These are phyloP conservation scores for Amblyteles armatorius DNA, from an alignment of 2,888 invertebrate species.

Conservation along the genomic window DNA sequence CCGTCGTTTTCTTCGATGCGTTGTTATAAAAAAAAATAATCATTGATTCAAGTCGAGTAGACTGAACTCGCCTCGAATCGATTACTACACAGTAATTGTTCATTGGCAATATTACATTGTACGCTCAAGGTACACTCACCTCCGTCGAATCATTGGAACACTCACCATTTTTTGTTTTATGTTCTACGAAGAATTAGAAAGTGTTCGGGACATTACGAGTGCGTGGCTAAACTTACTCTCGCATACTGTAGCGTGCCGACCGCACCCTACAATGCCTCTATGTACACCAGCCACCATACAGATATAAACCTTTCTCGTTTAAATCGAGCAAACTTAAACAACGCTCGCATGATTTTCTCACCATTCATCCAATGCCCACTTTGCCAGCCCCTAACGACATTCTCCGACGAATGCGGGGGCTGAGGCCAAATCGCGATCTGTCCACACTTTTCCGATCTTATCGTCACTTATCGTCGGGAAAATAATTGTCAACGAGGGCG, in stretches of 20 bases:
- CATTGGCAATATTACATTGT: background rate
- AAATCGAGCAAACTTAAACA: slow-evolving; percentile 68
- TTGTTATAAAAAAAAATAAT: slow-evolving; percentile 1
- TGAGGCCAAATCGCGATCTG: background rate
- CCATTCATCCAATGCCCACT: slow-evolving; percentile 3
- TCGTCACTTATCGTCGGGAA: background rate
- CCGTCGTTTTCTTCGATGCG: slow-evolving; percentile 22
- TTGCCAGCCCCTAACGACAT: background rate
- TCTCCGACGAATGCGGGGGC: background rate
- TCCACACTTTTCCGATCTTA: slow-evolving; percentile 7
- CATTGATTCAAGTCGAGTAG: background rate
- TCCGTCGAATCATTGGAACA: slow-evolving; percentile 22
- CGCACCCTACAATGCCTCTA: slow-evolving; percentile 37
- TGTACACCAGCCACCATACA: background rate
- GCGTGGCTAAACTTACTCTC: slow-evolving; percentile 52
- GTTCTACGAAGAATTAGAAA: slow-evolving; percentile 52
- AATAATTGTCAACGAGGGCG: slow-evolving; percentile 59
- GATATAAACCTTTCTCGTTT: slow-evolving; percentile 69
- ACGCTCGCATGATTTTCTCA: slow-evolving; percentile 51
- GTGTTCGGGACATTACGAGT: slow-evolving; percentile 43
- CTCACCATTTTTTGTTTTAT: background rate
- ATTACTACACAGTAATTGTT: background rate
- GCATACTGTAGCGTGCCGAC: slow-evolving; percentile 29
- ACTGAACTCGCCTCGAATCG: background rate
- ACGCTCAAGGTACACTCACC: background rate